phyloP scores from a whole-genome alignment of 2,113 vertebrate species.

The Mormoops blainvillei region DNA sequence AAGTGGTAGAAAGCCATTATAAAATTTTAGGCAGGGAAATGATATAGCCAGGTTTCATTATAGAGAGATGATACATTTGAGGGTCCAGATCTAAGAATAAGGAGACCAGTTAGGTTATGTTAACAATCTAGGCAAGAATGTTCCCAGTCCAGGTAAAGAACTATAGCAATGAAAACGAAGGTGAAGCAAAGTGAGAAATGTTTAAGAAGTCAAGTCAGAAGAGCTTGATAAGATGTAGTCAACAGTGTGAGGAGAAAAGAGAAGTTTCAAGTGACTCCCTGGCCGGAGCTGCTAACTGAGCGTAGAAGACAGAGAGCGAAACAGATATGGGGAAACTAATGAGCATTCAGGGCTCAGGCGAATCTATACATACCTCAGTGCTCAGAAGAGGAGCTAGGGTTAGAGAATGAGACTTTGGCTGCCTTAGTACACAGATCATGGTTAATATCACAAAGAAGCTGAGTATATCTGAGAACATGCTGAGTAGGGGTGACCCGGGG shows the following conservation, averaged over 20 bases:
- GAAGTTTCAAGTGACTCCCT: fast-evolving
- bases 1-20: neutral
- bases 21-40: neutral
- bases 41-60: neutral
- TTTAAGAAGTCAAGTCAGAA: neutral
- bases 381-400: neutral
- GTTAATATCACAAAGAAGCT: neutral
- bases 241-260: neutral
- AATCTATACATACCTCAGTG: neutral
- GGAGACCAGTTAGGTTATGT: neutral
- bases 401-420: neutral
- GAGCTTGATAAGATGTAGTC: neutral
- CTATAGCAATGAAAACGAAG: neutral
- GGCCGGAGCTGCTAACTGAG: neutral
- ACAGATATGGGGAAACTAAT: neutral
- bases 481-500: neutral
- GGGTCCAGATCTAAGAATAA: neutral
- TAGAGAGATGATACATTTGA: neutral
- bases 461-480: neutral
- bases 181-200: neutral
- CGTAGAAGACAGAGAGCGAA: neutral
- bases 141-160: neutral
- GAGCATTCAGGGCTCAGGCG: neutral
- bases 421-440: neutral
- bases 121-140: neutral